These are phyloP conservation scores for Semnornis frantzii DNA, from an alignment of 2,113 vertebrate genomes.

Conservation along the genomic window DNA sequence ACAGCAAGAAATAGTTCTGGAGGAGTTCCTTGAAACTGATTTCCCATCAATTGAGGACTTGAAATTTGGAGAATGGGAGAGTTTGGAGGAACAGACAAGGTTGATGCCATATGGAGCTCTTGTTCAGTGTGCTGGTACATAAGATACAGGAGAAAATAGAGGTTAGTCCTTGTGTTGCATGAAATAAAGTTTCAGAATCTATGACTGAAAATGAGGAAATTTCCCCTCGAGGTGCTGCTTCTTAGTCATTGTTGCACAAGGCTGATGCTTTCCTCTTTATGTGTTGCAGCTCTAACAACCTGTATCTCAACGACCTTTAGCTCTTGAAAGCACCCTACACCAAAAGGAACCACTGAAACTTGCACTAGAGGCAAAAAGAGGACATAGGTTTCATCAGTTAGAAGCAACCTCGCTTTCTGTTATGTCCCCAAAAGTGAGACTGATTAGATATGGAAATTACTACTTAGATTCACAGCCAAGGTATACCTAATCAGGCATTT, in stretches of 20 bases:
- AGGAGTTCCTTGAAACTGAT: background rate
- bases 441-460: background rate
- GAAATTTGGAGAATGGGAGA: background rate
- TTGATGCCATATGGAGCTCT: background rate
- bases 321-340: background rate
- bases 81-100: background rate
- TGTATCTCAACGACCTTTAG: background rate
- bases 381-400: background rate
- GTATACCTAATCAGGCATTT: background rate
- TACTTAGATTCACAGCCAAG: background rate
- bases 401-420: background rate
- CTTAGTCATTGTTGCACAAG: background rate
- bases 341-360: background rate
- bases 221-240: background rate
- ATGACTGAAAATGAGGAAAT: background rate
- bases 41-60: background rate
- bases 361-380: background rate
- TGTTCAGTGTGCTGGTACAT: background rate
- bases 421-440: background rate
- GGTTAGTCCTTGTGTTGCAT: accelerated
- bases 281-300: background rate
- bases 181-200: background rate
- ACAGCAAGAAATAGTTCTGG: background rate
- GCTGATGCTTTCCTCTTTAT: background rate
- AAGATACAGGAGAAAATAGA: background rate